Evolutionary conservation across 2,113 vertebrate genomes (phyloP).

Genomic region (Caranx melampygus): DNA sequence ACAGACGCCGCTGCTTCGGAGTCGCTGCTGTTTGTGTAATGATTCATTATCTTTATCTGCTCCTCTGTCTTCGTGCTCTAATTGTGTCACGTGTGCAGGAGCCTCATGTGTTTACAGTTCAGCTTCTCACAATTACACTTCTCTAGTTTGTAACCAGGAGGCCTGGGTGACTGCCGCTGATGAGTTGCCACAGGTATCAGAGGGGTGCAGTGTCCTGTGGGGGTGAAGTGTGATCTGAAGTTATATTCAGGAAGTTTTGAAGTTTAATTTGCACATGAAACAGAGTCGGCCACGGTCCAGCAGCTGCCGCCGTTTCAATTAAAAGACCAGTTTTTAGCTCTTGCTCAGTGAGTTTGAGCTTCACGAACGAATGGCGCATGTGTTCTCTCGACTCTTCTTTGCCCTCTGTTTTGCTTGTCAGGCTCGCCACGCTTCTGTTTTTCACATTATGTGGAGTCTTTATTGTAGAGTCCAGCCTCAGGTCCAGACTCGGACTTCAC

Average conservation of each 20-base stretch:
- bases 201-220: neutral
- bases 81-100: neutral
- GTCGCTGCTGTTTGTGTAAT: neutral
- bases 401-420: no score
- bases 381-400: no score
- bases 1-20: neutral
- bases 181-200: neutral
- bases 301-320: neutral
- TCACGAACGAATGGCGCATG: no score
- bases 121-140: neutral
- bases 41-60: slow-evolving; percentile 11
- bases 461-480: no score
- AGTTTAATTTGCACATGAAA: neutral
- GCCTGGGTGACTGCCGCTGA: neutral
- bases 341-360: no score
- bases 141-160: neutral
- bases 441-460: no score
- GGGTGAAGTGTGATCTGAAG: neutral
- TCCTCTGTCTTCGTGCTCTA: slow-evolving; percentile 1
- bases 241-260: neutral
- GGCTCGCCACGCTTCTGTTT: no score
- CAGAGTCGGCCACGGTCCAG: no score
- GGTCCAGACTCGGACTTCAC: no score
- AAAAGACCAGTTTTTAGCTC: no score
- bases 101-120: neutral